Evolutionary conservation across 2,888 invertebrate genomes (phyloP).

Genomic region (Ormyrus pomaceus): DNA sequence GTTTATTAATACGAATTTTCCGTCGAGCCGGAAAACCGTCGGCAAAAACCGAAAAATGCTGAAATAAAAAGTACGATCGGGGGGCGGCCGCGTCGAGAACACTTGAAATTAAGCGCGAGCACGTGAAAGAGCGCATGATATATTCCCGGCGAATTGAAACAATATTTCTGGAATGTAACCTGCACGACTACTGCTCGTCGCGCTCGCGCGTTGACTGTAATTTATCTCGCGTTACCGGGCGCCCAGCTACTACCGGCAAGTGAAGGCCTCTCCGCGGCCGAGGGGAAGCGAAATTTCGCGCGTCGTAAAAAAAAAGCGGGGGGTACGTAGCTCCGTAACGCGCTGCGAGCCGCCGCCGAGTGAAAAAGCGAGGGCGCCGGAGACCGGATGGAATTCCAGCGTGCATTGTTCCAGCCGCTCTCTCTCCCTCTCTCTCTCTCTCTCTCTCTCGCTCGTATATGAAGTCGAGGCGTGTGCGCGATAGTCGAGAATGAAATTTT

Average conservation of each 20-base stretch:
- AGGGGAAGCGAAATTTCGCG: conserved; percentile 45
- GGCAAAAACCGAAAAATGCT: neutral
- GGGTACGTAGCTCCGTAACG: neutral
- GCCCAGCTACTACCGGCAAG: neutral
- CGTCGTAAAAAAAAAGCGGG: conserved; percentile 27
- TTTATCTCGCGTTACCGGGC: conserved; percentile 53
- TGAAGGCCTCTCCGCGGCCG: neutral
- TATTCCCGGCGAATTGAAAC: conserved; percentile 56
- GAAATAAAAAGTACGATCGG: conserved; percentile 20
- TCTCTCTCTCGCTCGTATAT: conserved; percentile 14
- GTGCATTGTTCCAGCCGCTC: conserved; percentile 41
- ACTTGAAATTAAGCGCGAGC: conserved; percentile 55
- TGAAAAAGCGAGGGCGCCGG: conserved; percentile 35
- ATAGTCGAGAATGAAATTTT: conserved; percentile 56
- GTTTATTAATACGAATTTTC: conserved; percentile 4
- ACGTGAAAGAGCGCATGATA: conserved; percentile 54
- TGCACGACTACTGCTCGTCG: conserved; percentile 20
- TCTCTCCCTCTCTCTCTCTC: neutral
- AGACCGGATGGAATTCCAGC: conserved; percentile 51
- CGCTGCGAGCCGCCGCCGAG: neutral
- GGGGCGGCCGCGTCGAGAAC: neutral
- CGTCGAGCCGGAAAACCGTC: neutral
- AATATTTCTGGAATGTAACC: conserved; percentile 57
- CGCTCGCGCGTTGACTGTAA: conserved; percentile 49
- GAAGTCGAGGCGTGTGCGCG: conserved; percentile 48